phyloP scores from a whole-genome alignment of 2,797 vertebrate species.

The Sebastes elongatus region DNA sequence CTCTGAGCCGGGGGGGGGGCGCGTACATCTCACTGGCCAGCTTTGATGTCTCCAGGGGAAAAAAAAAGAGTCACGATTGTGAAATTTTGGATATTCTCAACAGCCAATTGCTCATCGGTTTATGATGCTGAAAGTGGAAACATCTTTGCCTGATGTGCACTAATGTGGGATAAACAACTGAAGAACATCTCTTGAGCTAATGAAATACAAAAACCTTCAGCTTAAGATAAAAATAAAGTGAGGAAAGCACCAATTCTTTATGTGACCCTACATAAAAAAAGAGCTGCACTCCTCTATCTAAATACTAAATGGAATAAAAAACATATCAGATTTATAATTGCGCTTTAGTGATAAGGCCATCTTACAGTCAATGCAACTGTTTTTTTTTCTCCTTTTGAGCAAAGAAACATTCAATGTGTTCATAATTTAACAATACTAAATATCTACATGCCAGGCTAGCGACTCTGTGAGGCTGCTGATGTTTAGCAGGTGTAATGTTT shows the following conservation, averaged over 20 bases:
- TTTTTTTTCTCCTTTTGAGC: neutral
- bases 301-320: neutral
- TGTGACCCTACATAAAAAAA: neutral
- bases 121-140: neutral
- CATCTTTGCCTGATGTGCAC: neutral
- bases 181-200: neutral
- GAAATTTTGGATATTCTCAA: constrained; percentile 23
- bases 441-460: neutral
- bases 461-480: neutral
- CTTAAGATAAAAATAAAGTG: neutral
- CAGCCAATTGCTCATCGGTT: neutral
- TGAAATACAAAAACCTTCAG: neutral
- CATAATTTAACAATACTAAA: neutral
- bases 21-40: constrained; percentile 23
- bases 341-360: neutral
- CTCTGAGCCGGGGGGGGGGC: neutral
- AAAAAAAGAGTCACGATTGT: neutral
- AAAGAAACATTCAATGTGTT: neutral
- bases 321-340: neutral
- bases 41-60: neutral
- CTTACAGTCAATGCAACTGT: neutral
- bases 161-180: neutral
- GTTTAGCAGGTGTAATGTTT: neutral
- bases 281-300: neutral
- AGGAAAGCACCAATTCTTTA: neutral